Conservation (phyloP, 2,888 invertebrate genomes). For the Leptinotarsa rubiginosa region DNA sequence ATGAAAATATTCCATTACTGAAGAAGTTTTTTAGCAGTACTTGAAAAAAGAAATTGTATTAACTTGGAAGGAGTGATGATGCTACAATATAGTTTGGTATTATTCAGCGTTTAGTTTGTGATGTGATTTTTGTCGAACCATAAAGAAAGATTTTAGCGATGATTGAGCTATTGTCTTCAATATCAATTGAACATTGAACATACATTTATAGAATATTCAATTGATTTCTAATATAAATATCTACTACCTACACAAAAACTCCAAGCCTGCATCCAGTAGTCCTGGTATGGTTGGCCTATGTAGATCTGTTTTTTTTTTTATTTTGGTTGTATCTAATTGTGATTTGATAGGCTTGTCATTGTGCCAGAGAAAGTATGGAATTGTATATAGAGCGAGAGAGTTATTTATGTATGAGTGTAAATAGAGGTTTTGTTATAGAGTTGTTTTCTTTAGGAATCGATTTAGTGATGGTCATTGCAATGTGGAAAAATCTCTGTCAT, state of each 20-base stretch:
- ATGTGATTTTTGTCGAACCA: too few species aligned
- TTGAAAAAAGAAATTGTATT: too few species aligned
- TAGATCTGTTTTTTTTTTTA: slow-evolving; percentile 19
- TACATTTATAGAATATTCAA: neutral
- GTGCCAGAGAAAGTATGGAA: slow-evolving; percentile 43
- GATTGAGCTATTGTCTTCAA: too few species aligned
- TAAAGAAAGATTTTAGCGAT: too few species aligned
- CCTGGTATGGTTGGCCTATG: neutral
- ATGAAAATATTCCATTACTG: too few species aligned
- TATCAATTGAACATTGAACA: neutral
- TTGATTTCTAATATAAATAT: neutral
- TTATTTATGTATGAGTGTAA: slow-evolving; percentile 43
- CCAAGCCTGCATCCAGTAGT: neutral
- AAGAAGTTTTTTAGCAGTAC: too few species aligned
- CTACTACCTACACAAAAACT: neutral
- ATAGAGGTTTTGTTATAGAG: slow-evolving; percentile 31
- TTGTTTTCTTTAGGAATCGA: slow-evolving; percentile 8
- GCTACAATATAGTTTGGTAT: neutral
- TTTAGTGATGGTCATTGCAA: slow-evolving; percentile 23
- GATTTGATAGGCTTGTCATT: slow-evolving; percentile 42
- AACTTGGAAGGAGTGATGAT: too few species aligned
- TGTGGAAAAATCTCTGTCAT: slow-evolving; percentile 26
- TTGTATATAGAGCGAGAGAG: slow-evolving; percentile 43
- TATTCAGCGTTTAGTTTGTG: neutral
- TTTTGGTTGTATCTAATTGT: slow-evolving; percentile 36